Evolutionary conservation across 2,888 invertebrate genomes (phyloP).

Genomic region (Cantharis nigra): DNA sequence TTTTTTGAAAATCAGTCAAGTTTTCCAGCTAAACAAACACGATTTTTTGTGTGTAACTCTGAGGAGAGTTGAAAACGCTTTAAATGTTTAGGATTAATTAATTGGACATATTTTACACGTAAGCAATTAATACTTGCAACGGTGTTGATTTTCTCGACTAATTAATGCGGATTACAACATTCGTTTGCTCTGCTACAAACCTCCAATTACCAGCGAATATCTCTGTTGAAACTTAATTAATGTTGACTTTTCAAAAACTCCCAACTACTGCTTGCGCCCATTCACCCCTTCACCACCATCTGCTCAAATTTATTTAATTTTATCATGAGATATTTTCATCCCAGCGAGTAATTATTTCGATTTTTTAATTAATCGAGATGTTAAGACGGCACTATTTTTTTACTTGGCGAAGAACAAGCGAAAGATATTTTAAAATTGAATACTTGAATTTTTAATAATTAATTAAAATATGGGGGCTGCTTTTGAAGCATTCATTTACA

Average conservation of each 20-base stretch:
- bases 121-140: constrained; percentile 32
- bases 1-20: background rate
- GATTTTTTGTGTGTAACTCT: background rate
- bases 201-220: constrained; percentile 33
- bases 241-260: constrained; percentile 37
- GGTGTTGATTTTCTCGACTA: constrained; percentile 52
- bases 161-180: constrained; percentile 48
- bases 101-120: constrained; percentile 29
- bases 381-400: background rate
- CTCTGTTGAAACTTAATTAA: constrained; percentile 40
- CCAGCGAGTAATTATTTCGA: background rate
- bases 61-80: background rate
- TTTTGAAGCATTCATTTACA: constrained; percentile 34
- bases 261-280: constrained; percentile 23
- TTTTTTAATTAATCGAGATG: background rate
- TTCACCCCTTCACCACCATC: background rate
- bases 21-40: background rate
- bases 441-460: constrained; percentile 26
- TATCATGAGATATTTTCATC: background rate
- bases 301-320: background rate
- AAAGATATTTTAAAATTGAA: constrained; percentile 15
- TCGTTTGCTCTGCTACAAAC: constrained; percentile 41
- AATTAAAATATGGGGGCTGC: constrained; percentile 26
- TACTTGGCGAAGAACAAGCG: background rate
- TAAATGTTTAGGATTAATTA: constrained; percentile 13